Evolutionary conservation across 1,140 invertebrate genomes (phyloP).

Genomic region (Drosophila erecta): DNA sequence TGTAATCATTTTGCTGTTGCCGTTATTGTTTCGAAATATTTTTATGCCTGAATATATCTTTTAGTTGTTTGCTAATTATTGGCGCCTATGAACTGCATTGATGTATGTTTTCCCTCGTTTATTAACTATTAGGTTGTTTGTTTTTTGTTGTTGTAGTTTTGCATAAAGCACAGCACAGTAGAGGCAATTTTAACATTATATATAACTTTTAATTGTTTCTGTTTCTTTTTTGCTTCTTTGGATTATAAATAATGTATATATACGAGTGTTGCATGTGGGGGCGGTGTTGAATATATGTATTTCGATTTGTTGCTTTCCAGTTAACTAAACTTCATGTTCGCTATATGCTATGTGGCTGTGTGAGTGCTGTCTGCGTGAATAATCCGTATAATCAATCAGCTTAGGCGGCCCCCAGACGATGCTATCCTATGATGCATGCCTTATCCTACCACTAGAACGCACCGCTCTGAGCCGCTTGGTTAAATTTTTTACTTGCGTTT

Average conservation of each 20-base stretch:
- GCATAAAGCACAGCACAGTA: constrained; percentile 66
- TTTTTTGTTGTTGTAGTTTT: constrained; percentile 52
- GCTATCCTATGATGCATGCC: constrained; percentile 2
- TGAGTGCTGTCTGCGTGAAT: constrained; percentile 41
- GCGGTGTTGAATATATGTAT: constrained; percentile 43
- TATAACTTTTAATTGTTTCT: constrained; percentile 66
- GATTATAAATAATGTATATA: constrained; percentile 77
- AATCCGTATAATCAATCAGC: constrained; percentile 46
- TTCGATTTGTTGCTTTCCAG: constrained; percentile 69
- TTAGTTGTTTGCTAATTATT: constrained; percentile 40
- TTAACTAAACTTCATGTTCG: constrained; percentile 58
- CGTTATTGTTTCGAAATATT: constrained; percentile 31
- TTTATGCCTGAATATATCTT: constrained; percentile 16
- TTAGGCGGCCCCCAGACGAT: constrained; percentile 20
- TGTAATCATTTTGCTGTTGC: constrained; percentile 41
- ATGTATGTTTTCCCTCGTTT: constrained; percentile 27
- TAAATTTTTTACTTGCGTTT: constrained; percentile 67
- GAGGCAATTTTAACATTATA: constrained; percentile 72
- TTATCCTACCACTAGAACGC: constrained; percentile 2
- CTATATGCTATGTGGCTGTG: constrained; percentile 56
- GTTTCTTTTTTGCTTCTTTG: constrained; percentile 75
- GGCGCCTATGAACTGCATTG: constrained; percentile 56
- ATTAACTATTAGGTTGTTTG: constrained; percentile 46
- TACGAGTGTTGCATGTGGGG: constrained; percentile 41
- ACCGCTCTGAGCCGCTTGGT: constrained; percentile 8